Percentiles rank a stretch among this genome's conserved stretches.
Conservation (phyloP, 2,113 vertebrate genomes). For the Talpa occidentalis region DNA sequence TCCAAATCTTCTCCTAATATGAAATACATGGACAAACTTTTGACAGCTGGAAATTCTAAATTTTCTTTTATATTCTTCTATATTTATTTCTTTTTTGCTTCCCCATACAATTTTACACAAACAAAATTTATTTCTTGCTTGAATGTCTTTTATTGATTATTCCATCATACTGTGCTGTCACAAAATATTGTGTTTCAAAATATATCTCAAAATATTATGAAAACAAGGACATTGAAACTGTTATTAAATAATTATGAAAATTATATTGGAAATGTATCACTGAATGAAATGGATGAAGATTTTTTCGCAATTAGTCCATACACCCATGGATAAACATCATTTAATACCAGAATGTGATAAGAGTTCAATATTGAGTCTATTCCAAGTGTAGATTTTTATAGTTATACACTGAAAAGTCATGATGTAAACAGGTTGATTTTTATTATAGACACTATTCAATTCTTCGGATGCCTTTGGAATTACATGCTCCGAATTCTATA, state of each 20-base stretch:
- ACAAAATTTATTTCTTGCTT: background rate
- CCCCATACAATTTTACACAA: background rate
- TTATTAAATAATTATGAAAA: background rate
- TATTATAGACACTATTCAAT: background rate
- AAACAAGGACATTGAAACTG: background rate
- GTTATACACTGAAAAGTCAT: background rate
- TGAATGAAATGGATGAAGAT: background rate
- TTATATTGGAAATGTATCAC: background rate
- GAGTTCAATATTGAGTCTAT: background rate
- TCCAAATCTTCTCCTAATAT: background rate
- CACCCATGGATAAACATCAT: background rate
- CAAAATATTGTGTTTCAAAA: background rate
- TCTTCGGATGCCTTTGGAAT: background rate
- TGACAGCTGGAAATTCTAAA: background rate
- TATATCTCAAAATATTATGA: background rate
- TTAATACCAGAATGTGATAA: background rate
- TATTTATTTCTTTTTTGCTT: background rate
- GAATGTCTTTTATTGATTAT: background rate
- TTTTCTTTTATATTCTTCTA: background rate
- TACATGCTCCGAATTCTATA: background rate
- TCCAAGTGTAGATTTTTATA: background rate
- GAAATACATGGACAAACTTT: background rate
- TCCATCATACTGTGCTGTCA: background rate
- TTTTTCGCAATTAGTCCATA: background rate
- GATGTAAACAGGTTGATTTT: background rate